These are phyloP conservation scores for Danionella cerebrum DNA, from an alignment of 2,113 vertebrate species.

Conservation along the genomic window DNA sequence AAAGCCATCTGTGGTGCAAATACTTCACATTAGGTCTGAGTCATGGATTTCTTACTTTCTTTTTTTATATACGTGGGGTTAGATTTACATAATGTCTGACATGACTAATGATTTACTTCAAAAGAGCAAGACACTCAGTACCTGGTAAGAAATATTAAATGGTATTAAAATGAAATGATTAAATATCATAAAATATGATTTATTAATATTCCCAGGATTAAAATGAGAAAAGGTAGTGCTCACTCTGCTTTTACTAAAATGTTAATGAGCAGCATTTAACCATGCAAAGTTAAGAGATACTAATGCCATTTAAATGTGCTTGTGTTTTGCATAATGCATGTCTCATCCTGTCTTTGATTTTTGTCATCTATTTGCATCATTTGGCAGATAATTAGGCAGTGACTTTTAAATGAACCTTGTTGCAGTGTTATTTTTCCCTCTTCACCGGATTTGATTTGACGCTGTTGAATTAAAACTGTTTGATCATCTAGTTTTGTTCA, in stretches of 20 bases:
- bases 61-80: background rate
- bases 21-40: background rate
- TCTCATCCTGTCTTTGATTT: slow-evolving; percentile 4
- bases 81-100: background rate
- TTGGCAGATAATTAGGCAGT: slow-evolving; percentile 7
- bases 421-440: background rate
- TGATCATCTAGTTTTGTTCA: background rate
- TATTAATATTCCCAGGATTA: too few relatives aligned
- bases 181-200: too few relatives aligned
- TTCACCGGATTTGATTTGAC: slow-evolving; percentile 16
- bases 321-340: slow-evolving; percentile 1
- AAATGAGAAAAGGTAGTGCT: too few relatives aligned
- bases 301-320: background rate
- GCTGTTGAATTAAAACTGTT: slow-evolving; percentile 19
- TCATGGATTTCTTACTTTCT: background rate
- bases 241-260: background rate
- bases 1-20: slow-evolving; percentile 4
- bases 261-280: background rate
- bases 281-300: slow-evolving; percentile 1
- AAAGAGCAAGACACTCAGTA: too few relatives aligned
- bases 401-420: slow-evolving; percentile 19
- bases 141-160: too few relatives aligned
- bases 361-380: slow-evolving; percentile 20
- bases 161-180: too few relatives aligned
- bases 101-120: too few relatives aligned